Conservation (phyloP, 1,140 invertebrate genomes). For the Panagrolaimus sp. region DNA sequence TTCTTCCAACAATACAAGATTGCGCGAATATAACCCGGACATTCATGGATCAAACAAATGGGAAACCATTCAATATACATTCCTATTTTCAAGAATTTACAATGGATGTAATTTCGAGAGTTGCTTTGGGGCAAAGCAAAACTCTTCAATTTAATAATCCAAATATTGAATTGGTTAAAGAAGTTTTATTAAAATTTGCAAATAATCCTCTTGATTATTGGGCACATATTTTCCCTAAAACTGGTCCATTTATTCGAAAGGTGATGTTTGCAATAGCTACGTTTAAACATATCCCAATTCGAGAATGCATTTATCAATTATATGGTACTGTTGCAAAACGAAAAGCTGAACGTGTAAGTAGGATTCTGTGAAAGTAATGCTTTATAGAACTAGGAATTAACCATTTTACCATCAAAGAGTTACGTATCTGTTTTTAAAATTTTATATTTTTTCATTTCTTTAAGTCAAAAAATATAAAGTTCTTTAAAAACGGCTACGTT, state of each 20-base stretch:
- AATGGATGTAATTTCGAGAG: conserved; percentile 44
- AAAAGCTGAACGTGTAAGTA: not conserved
- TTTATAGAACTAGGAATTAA: too few relatives aligned
- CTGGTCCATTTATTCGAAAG: too few relatives aligned
- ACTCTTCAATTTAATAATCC: conserved; percentile 41
- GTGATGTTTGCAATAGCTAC: not conserved
- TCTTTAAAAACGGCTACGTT: too few relatives aligned
- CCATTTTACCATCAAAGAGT: too few relatives aligned
- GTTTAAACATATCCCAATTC: not conserved
- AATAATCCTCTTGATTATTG: not conserved
- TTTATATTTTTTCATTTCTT: too few relatives aligned
- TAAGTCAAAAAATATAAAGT: too few relatives aligned
- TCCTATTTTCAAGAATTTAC: conserved; percentile 47
- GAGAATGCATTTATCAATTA: not conserved
- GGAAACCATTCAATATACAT: conserved; percentile 31
- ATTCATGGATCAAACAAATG: conserved; percentile 28
- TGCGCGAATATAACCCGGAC: conserved; percentile 36
- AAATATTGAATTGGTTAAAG: not conserved
- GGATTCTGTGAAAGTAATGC: too few relatives aligned
- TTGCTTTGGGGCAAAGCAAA: conserved; percentile 45
- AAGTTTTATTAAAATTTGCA: not conserved
- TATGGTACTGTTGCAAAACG: not conserved
- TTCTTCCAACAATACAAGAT: conserved; percentile 41
- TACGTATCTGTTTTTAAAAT: too few relatives aligned
- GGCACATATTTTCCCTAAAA: not conserved